Evolutionary conservation across 2,888 invertebrate species (phyloP).

Genomic region (Agrotis ipsilon): DNA sequence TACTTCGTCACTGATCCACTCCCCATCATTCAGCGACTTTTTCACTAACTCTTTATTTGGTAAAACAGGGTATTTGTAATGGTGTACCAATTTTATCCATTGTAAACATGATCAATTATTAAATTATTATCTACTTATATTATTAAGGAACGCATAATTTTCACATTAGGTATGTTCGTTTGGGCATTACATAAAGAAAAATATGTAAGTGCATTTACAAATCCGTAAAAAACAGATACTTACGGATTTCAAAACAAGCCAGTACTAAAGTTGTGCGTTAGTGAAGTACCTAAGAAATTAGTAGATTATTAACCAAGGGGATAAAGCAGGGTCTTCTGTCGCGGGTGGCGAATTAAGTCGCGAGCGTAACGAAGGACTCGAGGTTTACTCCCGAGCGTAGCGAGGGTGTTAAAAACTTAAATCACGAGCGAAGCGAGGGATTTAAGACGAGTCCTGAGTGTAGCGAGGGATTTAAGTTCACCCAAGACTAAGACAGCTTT

Average conservation of each 20-base stretch:
- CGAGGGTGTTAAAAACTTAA: too few relatives aligned
- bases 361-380: too few relatives aligned
- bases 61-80: neutral
- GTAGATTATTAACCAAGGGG: too few relatives aligned
- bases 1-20: slow-evolving; percentile 4
- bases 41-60: slow-evolving; percentile 24
- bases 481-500: too few relatives aligned
- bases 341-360: too few relatives aligned
- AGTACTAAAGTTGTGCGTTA: neutral
- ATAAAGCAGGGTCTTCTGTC: too few relatives aligned
- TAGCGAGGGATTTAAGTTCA: too few relatives aligned
- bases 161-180: neutral
- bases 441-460: too few relatives aligned
- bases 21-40: slow-evolving; percentile 2
- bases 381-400: too few relatives aligned
- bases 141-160: slow-evolving; percentile 4
- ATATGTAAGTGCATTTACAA: neutral
- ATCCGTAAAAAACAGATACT: neutral
- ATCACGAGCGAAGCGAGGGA: too few relatives aligned
- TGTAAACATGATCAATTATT: neutral
- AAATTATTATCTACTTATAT: slow-evolving; percentile 10
- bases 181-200: neutral
- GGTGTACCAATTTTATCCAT: neutral
- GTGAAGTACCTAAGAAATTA: too few relatives aligned
- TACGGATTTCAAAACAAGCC: neutral